Conservation (phyloP, 1,140 invertebrate genomes). For the Globodera rostochiensis region DNA sequence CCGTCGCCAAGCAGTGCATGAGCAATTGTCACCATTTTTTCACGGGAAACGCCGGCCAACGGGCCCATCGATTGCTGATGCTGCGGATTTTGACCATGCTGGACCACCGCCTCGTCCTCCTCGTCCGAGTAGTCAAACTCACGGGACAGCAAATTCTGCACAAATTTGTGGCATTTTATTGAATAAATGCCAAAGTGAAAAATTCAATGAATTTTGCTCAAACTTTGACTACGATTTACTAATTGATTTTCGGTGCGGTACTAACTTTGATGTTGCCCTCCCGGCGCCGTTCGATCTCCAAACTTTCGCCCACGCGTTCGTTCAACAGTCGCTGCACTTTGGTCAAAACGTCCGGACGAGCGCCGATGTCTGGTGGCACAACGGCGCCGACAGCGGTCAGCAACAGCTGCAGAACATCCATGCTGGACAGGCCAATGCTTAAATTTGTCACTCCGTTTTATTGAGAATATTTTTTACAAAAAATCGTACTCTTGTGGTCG, state of each 20-base stretch:
- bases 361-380: conserved; percentile 7
- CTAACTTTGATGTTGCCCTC: conserved; percentile 44
- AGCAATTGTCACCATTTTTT: conserved; percentile 12
- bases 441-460: no score
- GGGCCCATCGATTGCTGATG: neutral
- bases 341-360: conserved; percentile 20
- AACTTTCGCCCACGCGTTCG: conserved; percentile 36
- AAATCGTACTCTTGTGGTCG: neutral
- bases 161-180: neutral
- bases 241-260: neutral
- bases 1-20: conserved; percentile 10
- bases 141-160: conserved; percentile 49
- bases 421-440: neutral
- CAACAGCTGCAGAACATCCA: conserved; percentile 6
- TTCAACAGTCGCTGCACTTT: conserved; percentile 38
- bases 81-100: conserved; percentile 7
- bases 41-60: conserved; percentile 14
- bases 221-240: neutral
- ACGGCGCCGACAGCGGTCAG: conserved; percentile 1
- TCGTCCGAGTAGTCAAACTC: conserved; percentile 59
- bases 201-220: neutral
- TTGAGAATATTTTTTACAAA: no score
- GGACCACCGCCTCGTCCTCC: conserved; percentile 39
- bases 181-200: neutral
- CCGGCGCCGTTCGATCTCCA: conserved; percentile 41